A percentile compares a stretch with the other conserved stretches of the same genome.
These are phyloP conservation scores for Ammodytes marinus DNA, from an alignment of 2,113 vertebrate genomes.

Conservation along the genomic window DNA sequence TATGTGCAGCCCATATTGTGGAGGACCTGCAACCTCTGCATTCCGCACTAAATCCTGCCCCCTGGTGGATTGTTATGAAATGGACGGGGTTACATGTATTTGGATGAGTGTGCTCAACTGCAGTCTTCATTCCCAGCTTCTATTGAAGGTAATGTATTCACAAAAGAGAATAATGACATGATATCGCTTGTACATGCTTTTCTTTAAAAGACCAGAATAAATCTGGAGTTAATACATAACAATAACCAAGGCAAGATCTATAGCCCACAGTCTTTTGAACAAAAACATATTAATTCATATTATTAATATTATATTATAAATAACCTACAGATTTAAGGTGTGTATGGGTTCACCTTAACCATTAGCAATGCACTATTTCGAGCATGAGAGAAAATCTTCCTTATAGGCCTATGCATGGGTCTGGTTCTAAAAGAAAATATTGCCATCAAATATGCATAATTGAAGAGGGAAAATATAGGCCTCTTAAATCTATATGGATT, in stretches of 20 bases:
- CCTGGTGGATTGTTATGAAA: constrained; percentile 57
- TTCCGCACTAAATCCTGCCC: constrained; percentile 56
- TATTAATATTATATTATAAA: neutral
- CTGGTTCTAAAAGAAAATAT: neutral
- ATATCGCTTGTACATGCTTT: neutral
- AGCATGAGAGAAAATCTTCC: neutral
- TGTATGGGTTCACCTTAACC: neutral
- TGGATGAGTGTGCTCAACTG: neutral
- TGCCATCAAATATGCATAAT: neutral
- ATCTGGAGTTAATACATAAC: constrained; percentile 2
- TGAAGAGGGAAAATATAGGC: neutral
- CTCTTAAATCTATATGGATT: too few relatives aligned
- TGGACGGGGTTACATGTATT: neutral
- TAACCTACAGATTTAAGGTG: neutral
- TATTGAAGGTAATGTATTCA: neutral
- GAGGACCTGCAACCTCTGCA: neutral
- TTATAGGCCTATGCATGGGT: neutral
- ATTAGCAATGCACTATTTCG: neutral
- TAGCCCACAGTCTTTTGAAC: neutral
- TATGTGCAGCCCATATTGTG: neutral
- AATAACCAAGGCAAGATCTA: neutral
- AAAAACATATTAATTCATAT: neutral
- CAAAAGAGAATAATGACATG: neutral
- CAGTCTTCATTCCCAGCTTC: neutral
- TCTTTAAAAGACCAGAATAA: neutral